A percentile compares a stretch with the other conserved stretches of the same genome.
phyloP scores from a whole-genome alignment of 2,888 invertebrate genomes.

The Drosophila lacicola region DNA sequence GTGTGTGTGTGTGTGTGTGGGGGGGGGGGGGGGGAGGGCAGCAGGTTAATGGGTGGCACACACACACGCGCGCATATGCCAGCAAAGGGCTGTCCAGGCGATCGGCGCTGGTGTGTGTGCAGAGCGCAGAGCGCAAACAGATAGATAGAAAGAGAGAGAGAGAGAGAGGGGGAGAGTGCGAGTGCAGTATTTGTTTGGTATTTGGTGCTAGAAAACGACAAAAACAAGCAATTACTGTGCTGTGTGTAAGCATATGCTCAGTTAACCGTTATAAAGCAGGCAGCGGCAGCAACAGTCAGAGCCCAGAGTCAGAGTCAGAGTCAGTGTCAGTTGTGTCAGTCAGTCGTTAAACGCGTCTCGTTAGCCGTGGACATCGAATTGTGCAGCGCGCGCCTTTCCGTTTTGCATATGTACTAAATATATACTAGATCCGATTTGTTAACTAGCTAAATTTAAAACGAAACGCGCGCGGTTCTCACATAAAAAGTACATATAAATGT shows the following conservation, averaged over 20 bases:
- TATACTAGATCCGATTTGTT: conserved; percentile 15
- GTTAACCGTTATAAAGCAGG: conserved; percentile 54
- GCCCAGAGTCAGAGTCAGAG: conserved; percentile 52
- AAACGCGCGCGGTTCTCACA: conserved; percentile 34
- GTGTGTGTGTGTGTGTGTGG: not conserved
- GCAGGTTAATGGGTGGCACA: conserved; percentile 11
- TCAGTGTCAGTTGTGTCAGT: conserved; percentile 29
- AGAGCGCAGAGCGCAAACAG: not conserved
- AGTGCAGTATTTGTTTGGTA: conserved; percentile 32
- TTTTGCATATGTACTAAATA: not conserved
- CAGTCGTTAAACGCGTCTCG: conserved; percentile 68
- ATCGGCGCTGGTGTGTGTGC: conserved; percentile 22
- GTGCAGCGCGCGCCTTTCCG: conserved; percentile 22
- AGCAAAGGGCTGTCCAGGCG: conserved; percentile 53
- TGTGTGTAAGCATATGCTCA: conserved; percentile 19
- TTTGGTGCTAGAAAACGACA: conserved; percentile 34
- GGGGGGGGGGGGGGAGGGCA: not conserved
- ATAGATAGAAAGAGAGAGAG: conserved; percentile 3
- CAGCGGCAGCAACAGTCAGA: conserved; percentile 27
- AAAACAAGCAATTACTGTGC: conserved; percentile 15
- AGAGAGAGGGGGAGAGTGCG: conserved; percentile 5
- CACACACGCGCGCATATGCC: not conserved
- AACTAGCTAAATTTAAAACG: conserved; percentile 43
- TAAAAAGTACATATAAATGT: conserved; percentile 26
- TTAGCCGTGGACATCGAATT: conserved; percentile 58